Base-by-base conservation (phyloP, 2,888 invertebrate species). In the Zygothrica quintamaculata region DNA sequence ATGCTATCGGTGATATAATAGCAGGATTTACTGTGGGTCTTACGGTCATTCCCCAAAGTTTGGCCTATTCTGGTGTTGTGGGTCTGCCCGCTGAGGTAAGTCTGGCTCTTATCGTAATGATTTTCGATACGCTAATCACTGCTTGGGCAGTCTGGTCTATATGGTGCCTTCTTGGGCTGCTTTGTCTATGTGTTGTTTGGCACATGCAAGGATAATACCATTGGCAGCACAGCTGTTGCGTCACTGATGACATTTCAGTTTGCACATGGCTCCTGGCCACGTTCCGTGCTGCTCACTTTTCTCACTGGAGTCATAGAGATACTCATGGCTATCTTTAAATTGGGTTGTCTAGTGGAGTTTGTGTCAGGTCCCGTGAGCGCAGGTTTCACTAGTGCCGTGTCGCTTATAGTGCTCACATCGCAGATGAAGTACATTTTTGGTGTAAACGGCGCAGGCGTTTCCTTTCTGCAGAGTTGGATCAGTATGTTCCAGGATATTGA, bases 151-250 rank as follows among this genome's bases (percentile, higher is more conserved):
- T 96, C 95, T 91, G 98, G 98, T 29, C 93, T 98, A 39, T 98
- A 98, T 91, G 96, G 97, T 47, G 95, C 98, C 5, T 98, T 98
- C 91, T 92, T 98, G 88, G 97, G 98, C 37, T 96, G 96, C 90
- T 95, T 98, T 90, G 93, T 97, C 68, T 98, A 98, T 92, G 95
- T 96, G 72, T 90, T 98, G 65, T 93, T 98, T 76, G 98, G 98
- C 36, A 97, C 97, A 56, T 96, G 97, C 89, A 97, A 97, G 90
- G 97, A 98, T 89, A 95, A 97, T 73, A 97, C 98, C 1, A 94
- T 97, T 81, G 98, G 98, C 6, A 98, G 98, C 29, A 98, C 97
- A 1, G 98, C 98, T 68, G 97, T 98, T 76, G 95, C 96, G 72
- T 96, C 98, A 0, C 92, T 98, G 51, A 93, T 98, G 88, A 97